Evolutionary conservation across 2,113 vertebrate species (phyloP).

Genomic region (Platycercus adscitus): DNA sequence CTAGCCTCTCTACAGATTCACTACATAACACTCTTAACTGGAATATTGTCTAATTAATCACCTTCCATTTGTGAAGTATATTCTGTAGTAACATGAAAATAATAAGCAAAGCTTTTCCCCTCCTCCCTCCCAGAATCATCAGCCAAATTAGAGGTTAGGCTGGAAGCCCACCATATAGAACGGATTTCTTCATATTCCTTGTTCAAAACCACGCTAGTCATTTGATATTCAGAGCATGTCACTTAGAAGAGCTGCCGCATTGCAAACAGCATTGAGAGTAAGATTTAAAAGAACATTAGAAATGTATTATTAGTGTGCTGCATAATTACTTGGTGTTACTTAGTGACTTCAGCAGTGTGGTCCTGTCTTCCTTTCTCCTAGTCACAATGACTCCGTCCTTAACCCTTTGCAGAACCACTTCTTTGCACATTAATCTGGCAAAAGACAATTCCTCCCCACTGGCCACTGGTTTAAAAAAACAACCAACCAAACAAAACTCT

Average conservation of each 20-base stretch:
- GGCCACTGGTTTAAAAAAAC: background rate
- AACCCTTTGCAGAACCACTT: background rate
- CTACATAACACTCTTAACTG: background rate
- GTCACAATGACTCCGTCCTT: background rate
- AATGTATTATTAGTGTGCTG: slow-evolving; percentile 1
- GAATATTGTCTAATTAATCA: background rate
- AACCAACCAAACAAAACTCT: background rate
- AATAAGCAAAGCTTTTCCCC: background rate
- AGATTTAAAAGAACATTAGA: slow-evolving; percentile 16
- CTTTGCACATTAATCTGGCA: background rate
- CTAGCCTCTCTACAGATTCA: background rate
- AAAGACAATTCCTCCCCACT: background rate
- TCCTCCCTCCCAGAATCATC: background rate
- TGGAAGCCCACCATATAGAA: background rate
- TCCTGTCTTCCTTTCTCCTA: background rate
- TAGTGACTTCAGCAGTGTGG: background rate
- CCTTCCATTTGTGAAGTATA: background rate
- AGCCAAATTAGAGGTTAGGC: background rate
- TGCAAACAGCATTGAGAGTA: background rate
- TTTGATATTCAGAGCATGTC: background rate
- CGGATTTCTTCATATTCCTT: background rate
- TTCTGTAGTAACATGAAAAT: background rate
- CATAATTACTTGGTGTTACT: background rate
- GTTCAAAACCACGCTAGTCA: background rate
- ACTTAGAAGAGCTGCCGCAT: background rate